A percentile compares a stretch with the other conserved stretches of the same genome.
phyloP scores from a whole-genome alignment of 37 sponge, comb jelly and placozoan species.

The Aplysina aerophoba region DNA sequence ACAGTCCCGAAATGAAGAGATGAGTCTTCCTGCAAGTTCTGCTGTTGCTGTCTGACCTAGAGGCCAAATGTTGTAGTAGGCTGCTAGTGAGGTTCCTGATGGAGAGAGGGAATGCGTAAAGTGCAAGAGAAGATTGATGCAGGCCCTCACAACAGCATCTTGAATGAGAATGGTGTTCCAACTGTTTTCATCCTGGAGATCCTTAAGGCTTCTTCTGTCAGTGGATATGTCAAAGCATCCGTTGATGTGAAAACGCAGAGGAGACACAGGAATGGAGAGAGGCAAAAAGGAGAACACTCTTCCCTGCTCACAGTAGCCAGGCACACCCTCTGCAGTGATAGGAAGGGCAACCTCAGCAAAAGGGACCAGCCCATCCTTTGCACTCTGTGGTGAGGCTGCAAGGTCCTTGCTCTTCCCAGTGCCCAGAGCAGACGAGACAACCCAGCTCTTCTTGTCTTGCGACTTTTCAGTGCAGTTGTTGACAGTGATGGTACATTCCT shows the following conservation, averaged over 20 bases:
- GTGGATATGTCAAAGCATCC: slow-evolving; percentile 65
- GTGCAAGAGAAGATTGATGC: slow-evolving; percentile 24
- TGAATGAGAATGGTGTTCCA: slow-evolving; percentile 63
- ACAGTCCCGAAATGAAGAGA: not conserved
- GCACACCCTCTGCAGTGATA: not conserved
- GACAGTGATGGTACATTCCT: too few relatives aligned
- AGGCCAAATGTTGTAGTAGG: not conserved
- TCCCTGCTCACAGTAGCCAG: not conserved
- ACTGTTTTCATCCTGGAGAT: slow-evolving; percentile 8
- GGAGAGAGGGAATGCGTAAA: slow-evolving; percentile 10
- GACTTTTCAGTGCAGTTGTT: too few relatives aligned
- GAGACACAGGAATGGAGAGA: slow-evolving; percentile 40
- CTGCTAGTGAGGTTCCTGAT: not conserved
- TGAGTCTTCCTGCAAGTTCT: not conserved
- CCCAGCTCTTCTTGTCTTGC: not conserved
- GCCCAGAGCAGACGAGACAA: slow-evolving; percentile 44
- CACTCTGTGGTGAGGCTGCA: not conserved
- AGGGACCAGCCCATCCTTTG: slow-evolving; percentile 34
- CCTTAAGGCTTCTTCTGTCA: slow-evolving; percentile 47
- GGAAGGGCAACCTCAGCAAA: slow-evolving; percentile 48
- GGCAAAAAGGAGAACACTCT: slow-evolving; percentile 66
- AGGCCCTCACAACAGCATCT: slow-evolving; percentile 47
- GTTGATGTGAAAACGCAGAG: slow-evolving; percentile 53
- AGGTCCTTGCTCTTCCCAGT: not conserved
- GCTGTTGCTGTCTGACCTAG: too few relatives aligned